These are phyloP conservation scores for Agapostemon virescens DNA, from an alignment of 2,888 invertebrate species.

Conservation along the genomic window DNA sequence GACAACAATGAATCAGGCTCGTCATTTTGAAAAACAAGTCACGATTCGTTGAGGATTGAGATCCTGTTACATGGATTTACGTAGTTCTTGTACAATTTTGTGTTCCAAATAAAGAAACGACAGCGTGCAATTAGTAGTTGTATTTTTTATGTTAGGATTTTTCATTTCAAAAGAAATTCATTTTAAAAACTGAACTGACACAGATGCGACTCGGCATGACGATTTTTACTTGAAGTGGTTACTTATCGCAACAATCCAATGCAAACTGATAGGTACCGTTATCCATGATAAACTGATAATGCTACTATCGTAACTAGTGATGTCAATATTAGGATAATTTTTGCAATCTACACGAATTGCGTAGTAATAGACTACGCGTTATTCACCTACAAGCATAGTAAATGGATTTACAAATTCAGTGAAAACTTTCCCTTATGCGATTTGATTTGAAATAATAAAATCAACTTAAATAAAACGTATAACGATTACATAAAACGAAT, in stretches of 20 bases:
- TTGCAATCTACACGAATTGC: neutral
- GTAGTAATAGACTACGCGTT: neutral
- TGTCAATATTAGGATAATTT: neutral
- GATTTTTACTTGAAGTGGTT: neutral
- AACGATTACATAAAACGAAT: no score
- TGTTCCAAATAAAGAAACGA: neutral
- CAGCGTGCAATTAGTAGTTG: neutral
- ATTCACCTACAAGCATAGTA: neutral
- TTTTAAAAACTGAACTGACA: neutral
- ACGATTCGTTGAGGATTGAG: no score
- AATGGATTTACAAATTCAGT: neutral
- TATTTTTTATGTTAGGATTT: neutral
- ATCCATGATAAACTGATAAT: constrained; percentile 10
- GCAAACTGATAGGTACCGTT: neutral
- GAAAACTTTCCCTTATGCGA: neutral
- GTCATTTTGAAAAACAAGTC: no score
- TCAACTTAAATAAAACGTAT: neutral
- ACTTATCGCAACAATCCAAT: neutral
- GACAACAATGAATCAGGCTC: no score
- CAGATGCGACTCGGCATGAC: neutral
- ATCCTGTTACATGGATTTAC: no score
- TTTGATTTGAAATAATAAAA: neutral
- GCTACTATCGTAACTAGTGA: neutral
- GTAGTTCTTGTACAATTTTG: no score
- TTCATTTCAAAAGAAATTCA: neutral